phyloP scores from a whole-genome alignment of 30 jellyfish, hydroid and myxozoan genomes.

The Hydra vulgaris region DNA sequence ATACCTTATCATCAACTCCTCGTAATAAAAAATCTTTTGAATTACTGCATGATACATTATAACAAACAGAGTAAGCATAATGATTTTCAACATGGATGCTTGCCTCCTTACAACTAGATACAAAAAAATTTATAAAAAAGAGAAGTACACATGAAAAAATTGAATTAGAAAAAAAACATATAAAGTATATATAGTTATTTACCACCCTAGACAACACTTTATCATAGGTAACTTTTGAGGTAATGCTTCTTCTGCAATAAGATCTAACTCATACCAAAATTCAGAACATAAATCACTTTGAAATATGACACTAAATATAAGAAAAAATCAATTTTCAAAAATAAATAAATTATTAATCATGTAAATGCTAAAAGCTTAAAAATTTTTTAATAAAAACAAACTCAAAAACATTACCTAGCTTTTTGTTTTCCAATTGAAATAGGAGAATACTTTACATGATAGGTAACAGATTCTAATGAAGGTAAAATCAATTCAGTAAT shows the following conservation, averaged over 20 bases:
- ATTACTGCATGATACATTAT: constrained; percentile 53
- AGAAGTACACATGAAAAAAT: background rate
- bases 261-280: constrained; percentile 76
- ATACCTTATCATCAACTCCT: constrained; percentile 31
- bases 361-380: background rate
- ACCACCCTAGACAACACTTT: constrained; percentile 94
- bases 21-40: constrained; percentile 42
- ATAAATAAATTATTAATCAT: too few species aligned
- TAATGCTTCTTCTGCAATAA: constrained; percentile 38
- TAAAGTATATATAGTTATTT: background rate
- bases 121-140: background rate
- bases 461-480: constrained; percentile 38
- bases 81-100: constrained; percentile 54
- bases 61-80: constrained; percentile 29
- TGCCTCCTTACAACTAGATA: background rate
- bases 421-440: constrained; percentile 31
- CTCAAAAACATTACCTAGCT: constrained; percentile 34
- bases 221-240: constrained; percentile 49
- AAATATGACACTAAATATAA: constrained; percentile 52
- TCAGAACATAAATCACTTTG: constrained; percentile 67
- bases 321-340: background rate
- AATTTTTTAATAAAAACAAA: too few species aligned
- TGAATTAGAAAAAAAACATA: background rate
- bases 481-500: constrained; percentile 37
- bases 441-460: constrained; percentile 66